Conservation (phyloP, 2,113 vertebrate genomes). For the Perca flavescens region DNA sequence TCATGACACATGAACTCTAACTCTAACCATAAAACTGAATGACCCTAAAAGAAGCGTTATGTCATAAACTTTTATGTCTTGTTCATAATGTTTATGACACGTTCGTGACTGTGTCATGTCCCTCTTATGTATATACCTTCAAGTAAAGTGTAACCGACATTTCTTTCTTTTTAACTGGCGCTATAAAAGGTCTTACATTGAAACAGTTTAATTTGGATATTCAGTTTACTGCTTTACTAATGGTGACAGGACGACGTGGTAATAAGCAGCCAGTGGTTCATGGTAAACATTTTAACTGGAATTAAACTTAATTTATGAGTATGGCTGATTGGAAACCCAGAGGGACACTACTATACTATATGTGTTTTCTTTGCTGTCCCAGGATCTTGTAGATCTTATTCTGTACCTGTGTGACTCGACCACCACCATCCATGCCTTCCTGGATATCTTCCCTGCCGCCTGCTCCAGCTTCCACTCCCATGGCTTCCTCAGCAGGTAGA, state of each 20-base stretch:
- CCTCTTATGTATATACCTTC: too few species aligned
- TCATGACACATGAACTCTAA: too few species aligned
- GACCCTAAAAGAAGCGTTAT: too few species aligned
- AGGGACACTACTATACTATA: background rate
- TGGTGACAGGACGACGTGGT: background rate
- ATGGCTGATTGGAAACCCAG: background rate
- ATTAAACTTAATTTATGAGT: background rate
- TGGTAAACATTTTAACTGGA: background rate
- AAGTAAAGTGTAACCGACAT: too few species aligned
- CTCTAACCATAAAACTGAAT: too few species aligned
- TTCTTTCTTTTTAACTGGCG: background rate
- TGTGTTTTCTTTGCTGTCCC: background rate
- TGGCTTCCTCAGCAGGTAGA: slow-evolving; percentile 92
- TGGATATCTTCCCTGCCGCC: slow-evolving; percentile 93
- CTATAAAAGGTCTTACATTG: background rate
- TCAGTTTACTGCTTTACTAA: background rate
- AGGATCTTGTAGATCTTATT: slow-evolving; percentile 93
- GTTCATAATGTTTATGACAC: too few species aligned
- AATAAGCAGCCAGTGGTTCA: background rate
- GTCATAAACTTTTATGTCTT: too few species aligned
- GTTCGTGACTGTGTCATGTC: too few species aligned
- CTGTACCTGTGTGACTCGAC: slow-evolving; percentile 94
- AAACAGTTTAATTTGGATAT: background rate
- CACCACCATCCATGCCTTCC: slow-evolving; percentile 93
- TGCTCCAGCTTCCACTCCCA: slow-evolving; percentile 91